Base-by-base conservation (phyloP, 1,140 invertebrate species). In the Cardiocondyla obscurior region DNA sequence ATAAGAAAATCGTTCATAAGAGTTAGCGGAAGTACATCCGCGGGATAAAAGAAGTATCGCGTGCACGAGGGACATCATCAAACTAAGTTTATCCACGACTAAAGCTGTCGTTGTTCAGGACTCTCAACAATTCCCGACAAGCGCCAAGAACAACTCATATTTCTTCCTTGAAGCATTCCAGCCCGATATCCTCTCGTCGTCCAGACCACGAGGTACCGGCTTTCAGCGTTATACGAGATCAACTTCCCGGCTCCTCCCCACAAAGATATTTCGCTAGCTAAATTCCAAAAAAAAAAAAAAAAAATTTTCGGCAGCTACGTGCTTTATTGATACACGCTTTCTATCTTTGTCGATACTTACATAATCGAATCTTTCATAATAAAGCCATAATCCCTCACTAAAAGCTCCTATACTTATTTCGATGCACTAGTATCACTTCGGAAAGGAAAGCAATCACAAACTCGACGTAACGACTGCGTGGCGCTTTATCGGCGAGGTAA, bases 311-410 rank as follows among this genome's bases (percentile, higher is more conserved):
- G 51, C 30, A 14, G n/a, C 51, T 51, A 51, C 25, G 14, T 36
- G 36, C 67, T 39, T n/a, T 55, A 7, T 19, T 62, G 33, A 69
- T 69, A 69, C 12, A 30, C n/a, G 3, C 39, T 58, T 42, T 58
- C 30, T 57, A 14, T 46, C 51, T 28, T 64, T n/a, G 10, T n/a
- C 67, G 14, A 28, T 90, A 90, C 90, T 91, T 86, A 91, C 90
- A 72, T n/a, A n/a, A n/a, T 87, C 55, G 55, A 12, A 83, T 60
- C 60, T 86, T 79, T 90, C 89, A 91, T 91, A 90, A 86, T 89
- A 86, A 84, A 83, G 60, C 65, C 88, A 87, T 89, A 74, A 76
- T 22, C 81, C 67, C 67, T 39, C 76, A 7, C 55, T 22, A 49
- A 46, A 33, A 22, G 10, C 14, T 65, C n/a, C 69, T 42, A 10